Evolutionary conservation across 2,113 vertebrate species (phyloP), one percentile per base, ranked within the genome.

Genomic region (Nymphicus hollandicus): DNA sequence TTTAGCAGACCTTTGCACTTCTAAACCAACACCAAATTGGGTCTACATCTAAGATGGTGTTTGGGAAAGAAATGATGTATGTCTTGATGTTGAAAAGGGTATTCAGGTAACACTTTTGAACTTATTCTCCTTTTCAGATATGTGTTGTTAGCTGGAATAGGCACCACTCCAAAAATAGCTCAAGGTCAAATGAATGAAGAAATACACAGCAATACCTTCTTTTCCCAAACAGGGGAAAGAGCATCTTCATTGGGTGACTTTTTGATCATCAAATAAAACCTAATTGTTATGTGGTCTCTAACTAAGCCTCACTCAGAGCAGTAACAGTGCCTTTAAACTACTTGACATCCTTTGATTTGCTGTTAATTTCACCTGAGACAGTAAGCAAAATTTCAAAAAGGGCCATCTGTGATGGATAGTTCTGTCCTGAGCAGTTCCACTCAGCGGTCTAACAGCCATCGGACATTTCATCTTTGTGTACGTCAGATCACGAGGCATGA

Each of bases 391-490:
- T 80, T 73, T 24, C 1, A 5, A 65, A 89, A 81, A 60, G 19
- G 11, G 20, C 24, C 20, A 14, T 39, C 31, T 28, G 7, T 94
- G 94, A 97, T 95, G 65, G 65, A 96, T 96, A 73, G 64, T 19
- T 94, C 61, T 95, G 65, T 91, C 81, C 43, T 52, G 58, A 70
- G 41, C 29, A 74, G 90, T 97, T 97, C 77, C 91, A 88, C 50
- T 91, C 55, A 46, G 28, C 86, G 71, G 70, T 94, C 74, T 66
- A 82, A 71, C 39, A 79, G 65, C 52, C 68, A 84, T 71, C 0
- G 1, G 56, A 81, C 37, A 39, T 81, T 96, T 91, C 55, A 20
- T 66, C 63, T 95, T 80, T 95, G 71, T 87, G 31, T 96, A 80
- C 10, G 2, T 83, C 5, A 7, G 61, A 84, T 91, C 66, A 94